Base-by-base conservation (phyloP, 2,888 invertebrate species). In the Oegoconia quadripuncta region DNA sequence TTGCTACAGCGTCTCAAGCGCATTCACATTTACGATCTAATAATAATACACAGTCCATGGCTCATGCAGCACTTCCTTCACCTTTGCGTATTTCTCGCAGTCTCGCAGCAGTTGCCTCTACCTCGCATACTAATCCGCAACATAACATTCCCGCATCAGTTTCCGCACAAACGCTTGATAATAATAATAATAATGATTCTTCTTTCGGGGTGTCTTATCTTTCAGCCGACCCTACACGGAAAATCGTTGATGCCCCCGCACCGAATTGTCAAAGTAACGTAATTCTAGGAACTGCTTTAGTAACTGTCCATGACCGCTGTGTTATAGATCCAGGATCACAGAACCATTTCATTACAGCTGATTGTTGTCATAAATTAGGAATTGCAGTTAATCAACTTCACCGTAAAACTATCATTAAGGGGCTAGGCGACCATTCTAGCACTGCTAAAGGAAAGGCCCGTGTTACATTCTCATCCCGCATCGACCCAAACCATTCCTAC, bases 301-400 rank as follows among this genome's bases (percentile, higher is more conserved):
- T 27, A 14, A 27, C 6, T 27, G 13, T 27, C 14, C 14, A 12
- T 4, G 13, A 27, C 14, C 27, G 37, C 5, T 12, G 14, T 12
- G 12, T 30, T 18, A 11, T 37, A 1, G 37, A 37, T 23, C 18
- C 20, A 4, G 30, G 17, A 6, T 37, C 37, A 23, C 37, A 37
- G 14, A 20, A 14, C 9, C 12, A 37, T 30, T 29, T 37, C 11
- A 30, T 30, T 4, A 29, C 37, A 1, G 3, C 27, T 2, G 23
- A 18, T 2, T 37, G 29, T 9, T 29, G 29, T 30, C 11, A 14
- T 14, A 20, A 22, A 3, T 30, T 30, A 30, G 22, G 29, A n/a
- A 8, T 37, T 5, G 12, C n/a, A 12, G 33, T 17, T 2, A 11
- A 27, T 1, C 13, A n/a, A 18, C 3, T n/a, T 16, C 33, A 26